These are phyloP conservation scores for Lacanobia wlatinum DNA, from an alignment of 2,888 invertebrate genomes.

Conservation along the genomic window DNA sequence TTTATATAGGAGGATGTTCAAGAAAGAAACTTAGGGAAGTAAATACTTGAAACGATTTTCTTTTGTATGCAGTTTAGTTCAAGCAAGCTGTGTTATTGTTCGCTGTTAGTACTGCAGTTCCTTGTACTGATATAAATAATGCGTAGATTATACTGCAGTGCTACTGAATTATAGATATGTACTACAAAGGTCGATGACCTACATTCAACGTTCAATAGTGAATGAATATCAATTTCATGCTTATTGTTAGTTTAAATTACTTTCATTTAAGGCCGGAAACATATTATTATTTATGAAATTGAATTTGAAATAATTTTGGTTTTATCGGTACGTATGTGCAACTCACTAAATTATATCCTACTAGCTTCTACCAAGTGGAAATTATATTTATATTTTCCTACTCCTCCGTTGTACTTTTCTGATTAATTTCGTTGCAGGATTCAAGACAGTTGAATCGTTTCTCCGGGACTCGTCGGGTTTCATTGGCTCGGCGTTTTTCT, in stretches of 20 bases:
- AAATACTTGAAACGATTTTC: constrained; percentile 35
- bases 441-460: no score
- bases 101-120: constrained; percentile 26
- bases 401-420: no score
- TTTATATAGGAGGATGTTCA: constrained; percentile 10
- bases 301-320: not conserved
- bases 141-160: constrained; percentile 13
- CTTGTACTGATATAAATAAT: constrained; percentile 40
- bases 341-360: no score
- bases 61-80: constrained; percentile 47
- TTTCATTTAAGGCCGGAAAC: constrained; percentile 11
- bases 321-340: no score
- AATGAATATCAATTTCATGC: constrained; percentile 13
- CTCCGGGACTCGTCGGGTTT: no score
- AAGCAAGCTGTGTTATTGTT: constrained; percentile 41
- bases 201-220: not conserved
- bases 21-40: constrained; percentile 17
- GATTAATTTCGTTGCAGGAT: no score
- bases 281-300: not conserved
- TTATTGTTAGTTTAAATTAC: constrained; percentile 6
- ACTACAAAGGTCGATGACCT: constrained; percentile 7
- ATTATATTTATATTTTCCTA: no score
- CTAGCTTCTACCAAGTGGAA: no score
- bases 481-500: no score
- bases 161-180: constrained; percentile 35